A percentile compares a stretch with the other conserved stretches of the same genome.
Conservation (phyloP, 2,113 vertebrate species). For the Butorides virescens region DNA sequence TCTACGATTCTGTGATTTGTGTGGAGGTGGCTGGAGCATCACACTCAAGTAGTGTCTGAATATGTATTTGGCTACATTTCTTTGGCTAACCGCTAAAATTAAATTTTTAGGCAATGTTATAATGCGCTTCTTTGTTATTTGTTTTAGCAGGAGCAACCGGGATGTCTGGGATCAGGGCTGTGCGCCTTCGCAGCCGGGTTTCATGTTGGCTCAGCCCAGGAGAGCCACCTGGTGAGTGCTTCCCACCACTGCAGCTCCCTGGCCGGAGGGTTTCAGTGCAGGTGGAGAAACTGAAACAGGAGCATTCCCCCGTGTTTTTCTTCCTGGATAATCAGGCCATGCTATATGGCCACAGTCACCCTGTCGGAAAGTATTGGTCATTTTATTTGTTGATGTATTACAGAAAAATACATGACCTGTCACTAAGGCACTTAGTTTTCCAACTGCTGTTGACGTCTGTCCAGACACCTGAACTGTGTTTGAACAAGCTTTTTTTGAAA, state of each 20-base stretch:
- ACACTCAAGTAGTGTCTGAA: neutral
- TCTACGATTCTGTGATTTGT: too few species aligned
- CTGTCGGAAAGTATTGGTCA: neutral
- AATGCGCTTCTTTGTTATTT: neutral
- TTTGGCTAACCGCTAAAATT: rapidly evolving
- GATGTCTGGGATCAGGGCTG: rapidly evolving
- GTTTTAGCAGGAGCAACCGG: rapidly evolving
- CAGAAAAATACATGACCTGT: neutral
- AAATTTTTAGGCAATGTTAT: neutral
- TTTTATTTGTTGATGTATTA: neutral
- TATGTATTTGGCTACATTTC: rapidly evolving
- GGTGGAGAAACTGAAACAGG: too few species aligned
- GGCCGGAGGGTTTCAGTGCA: rapidly evolving
- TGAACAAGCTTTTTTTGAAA: neutral
- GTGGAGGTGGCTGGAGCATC: neutral
- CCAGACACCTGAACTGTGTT: too few species aligned
- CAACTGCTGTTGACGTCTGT: rapidly evolving
- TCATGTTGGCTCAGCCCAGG: neutral
- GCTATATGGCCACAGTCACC: too few species aligned
- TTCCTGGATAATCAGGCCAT: neutral
- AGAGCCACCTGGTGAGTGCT: neutral
- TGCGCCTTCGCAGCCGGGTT: rapidly evolving
- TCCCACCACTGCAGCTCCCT: neutral
- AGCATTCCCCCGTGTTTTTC: neutral
- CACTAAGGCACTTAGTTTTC: neutral